These are phyloP conservation scores for Amphiprion percula DNA, from an alignment of 2,113 vertebrate species.

Conservation along the genomic window DNA sequence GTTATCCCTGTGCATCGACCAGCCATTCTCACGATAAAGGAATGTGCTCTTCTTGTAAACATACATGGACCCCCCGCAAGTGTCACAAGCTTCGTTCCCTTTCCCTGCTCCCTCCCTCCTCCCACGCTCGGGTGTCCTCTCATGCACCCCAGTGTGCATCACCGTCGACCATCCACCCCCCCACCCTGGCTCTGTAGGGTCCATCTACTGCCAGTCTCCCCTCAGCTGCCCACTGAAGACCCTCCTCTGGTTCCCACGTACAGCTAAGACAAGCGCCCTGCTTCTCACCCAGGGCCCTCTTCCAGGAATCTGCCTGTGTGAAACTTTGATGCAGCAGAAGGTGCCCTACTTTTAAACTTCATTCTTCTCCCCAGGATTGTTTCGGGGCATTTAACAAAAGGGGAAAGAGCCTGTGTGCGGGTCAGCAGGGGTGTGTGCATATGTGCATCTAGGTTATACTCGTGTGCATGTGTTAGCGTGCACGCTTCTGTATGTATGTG, in stretches of 20 bases:
- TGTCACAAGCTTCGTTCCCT: conserved; percentile 36
- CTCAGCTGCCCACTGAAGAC: conserved; percentile 32
- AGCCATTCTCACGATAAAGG: conserved; percentile 78
- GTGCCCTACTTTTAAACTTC: conserved; percentile 85
- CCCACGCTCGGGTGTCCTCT: conserved; percentile 29
- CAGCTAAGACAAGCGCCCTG: conserved; percentile 62
- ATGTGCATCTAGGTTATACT: conserved; percentile 70
- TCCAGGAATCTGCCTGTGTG: conserved; percentile 80
- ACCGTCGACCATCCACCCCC: background rate
- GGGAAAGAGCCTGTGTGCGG: conserved; percentile 68
- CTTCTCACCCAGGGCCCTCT: conserved; percentile 66
- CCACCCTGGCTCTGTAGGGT: background rate
- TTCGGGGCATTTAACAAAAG: conserved; percentile 74
- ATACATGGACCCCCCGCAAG: conserved; percentile 62
- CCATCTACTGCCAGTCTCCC: conserved; percentile 27
- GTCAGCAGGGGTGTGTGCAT: conserved; percentile 74
- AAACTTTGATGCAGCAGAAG: conserved; percentile 79
- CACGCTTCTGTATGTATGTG: conserved; percentile 48
- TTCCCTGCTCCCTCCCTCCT: conserved; percentile 24
- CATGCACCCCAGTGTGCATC: conserved; percentile 24
- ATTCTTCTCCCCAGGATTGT: conserved; percentile 80
- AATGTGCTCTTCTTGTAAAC: conserved; percentile 78
- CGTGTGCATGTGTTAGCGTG: conserved; percentile 37
- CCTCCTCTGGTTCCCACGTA: conserved; percentile 74
- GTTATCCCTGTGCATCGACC: conserved; percentile 47